Base-by-base conservation (phyloP, 2,888 invertebrate genomes). In the Tenthredo notha region DNA sequence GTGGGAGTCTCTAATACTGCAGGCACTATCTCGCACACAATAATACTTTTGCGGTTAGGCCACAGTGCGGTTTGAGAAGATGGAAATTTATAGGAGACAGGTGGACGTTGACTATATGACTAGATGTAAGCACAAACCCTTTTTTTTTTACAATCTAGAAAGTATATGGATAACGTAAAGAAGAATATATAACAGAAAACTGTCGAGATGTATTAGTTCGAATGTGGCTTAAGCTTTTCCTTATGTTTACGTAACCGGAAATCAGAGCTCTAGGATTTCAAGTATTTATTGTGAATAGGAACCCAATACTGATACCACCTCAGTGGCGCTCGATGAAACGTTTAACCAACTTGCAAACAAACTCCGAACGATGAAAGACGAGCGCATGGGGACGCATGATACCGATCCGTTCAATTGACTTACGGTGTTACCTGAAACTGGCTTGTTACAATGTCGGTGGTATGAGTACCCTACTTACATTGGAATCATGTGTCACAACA, bases 391-490 rank as follows among this genome's bases (percentile, higher is more conserved):
- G 21, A 61, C 67, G 33, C 67, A 33, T 67, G 67, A 67, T 67
- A 67, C 67, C 67, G 67, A 67, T 67, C 67, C 67, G 67, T 33
- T 67, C 67, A 33, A 67, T 67, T 33, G 67, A 67, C 33, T 67
- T 18, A 33, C 67, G 0, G 67, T 25, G 67, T 33, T 25, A 67
- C 67, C 67, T 33, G 67, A 67, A 33, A 67, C 67, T 67, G 18
- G 33, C 67, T 25, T 25, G 25, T 33, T 67, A 33, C 15, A 67
- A 33, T 67, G 33, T 33, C 25, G 33, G 33, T 67, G 33, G 33
- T 67, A 33, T 67, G 33, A 18, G 67, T 33, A 67, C 67, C 67
- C 67, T 67, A 67, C 67, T 67, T 33, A 33, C 33, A 33, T 67
- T 18, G 33, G 67, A 67, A 33, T 67, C 67, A 67, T 33, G 67